Evolutionary conservation across 2,113 vertebrate genomes (phyloP), one percentile per base, ranked within the genome.

Genomic region (Synchiropus splendidus): DNA sequence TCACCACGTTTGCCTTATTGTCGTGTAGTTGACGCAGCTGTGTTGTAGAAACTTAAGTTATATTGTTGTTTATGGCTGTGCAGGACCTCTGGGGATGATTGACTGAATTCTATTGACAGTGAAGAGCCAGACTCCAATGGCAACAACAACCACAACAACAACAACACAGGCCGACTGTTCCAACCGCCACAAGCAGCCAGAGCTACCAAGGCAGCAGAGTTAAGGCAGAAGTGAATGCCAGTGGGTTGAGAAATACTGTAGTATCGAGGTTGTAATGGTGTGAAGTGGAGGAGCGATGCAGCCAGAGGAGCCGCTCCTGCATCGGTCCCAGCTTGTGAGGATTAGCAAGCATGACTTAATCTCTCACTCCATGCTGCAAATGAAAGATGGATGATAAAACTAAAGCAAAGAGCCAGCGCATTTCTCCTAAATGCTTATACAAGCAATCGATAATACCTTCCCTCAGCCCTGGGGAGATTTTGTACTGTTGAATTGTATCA

Each of bases 321-420:
- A 74, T 39, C 70, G 61, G 77, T 72, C 73, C 61, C 72, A 75
- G 66, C 66, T 74, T 73, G 68, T 49, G 67, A 71, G 79, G 77
- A 81, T 83, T 82, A 83, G 52, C 65, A 65, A 61, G 41, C 71
- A 70, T 72, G 58, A 73, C 68, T 80, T 83, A 83, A 83, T 80
- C 78, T 81, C 61, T 71, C 54, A 44, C 62, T 55, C 53, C 61
- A 44, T 54, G 60, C 55, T 65, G 57, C 70, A 63, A 47, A 71
- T 73, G 48, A 66, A 58, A 54, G 45, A 61, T 67, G 51, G 10
- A 54, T 45, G 63, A 27, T 27, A 27, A 27, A 27, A 27, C 21
- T 27, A 27, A 27, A 27, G n/a, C n/a, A n/a, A 31, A 13, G 13
- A 1, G 32, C 43, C 36, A n/a, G 12, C 3, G 6, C 6, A 6